Evolutionary conservation across 2,888 invertebrate species (phyloP).

Genomic region (Ceramica pisi): DNA sequence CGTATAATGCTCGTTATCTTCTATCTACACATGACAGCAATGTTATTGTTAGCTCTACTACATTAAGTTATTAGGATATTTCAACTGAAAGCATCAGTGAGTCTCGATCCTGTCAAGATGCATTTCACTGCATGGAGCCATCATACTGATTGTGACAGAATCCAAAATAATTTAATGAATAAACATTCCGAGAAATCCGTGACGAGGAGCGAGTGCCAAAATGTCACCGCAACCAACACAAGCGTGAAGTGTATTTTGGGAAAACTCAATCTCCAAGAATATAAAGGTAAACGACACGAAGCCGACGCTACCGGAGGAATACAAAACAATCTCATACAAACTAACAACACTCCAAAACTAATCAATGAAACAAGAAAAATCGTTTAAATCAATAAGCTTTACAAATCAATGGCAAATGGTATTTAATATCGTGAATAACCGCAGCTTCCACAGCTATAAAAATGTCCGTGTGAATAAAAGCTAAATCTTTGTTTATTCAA

Average conservation of each 20-base stretch:
- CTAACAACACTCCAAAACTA: constrained; percentile 60
- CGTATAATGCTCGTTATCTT: constrained; percentile 10
- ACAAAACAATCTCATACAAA: constrained; percentile 35
- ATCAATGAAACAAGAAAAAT: constrained; percentile 31
- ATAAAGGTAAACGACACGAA: constrained; percentile 77
- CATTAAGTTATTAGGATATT: background rate
- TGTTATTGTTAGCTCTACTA: constrained; percentile 13
- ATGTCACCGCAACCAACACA: constrained; percentile 66
- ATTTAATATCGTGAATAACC: constrained; percentile 35
- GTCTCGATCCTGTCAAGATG: background rate
- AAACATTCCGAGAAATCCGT: constrained; percentile 67
- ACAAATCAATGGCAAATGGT: constrained; percentile 29
- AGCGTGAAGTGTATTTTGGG: constrained; percentile 69
- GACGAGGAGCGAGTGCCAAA: constrained; percentile 70
- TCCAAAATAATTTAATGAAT: constrained; percentile 58
- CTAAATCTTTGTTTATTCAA: constrained; percentile 65
- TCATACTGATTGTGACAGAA: constrained; percentile 25
- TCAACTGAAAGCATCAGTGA: background rate
- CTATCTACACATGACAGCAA: constrained; percentile 17
- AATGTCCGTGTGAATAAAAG: constrained; percentile 45
- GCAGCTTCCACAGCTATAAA: constrained; percentile 37
- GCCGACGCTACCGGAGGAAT: constrained; percentile 33
- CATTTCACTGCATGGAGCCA: constrained; percentile 1
- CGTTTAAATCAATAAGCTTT: constrained; percentile 29
- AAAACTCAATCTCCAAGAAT: constrained; percentile 73